Evolutionary conservation across 2,888 invertebrate genomes (phyloP).

Genomic region (Ganaspis brasiliensis): DNA sequence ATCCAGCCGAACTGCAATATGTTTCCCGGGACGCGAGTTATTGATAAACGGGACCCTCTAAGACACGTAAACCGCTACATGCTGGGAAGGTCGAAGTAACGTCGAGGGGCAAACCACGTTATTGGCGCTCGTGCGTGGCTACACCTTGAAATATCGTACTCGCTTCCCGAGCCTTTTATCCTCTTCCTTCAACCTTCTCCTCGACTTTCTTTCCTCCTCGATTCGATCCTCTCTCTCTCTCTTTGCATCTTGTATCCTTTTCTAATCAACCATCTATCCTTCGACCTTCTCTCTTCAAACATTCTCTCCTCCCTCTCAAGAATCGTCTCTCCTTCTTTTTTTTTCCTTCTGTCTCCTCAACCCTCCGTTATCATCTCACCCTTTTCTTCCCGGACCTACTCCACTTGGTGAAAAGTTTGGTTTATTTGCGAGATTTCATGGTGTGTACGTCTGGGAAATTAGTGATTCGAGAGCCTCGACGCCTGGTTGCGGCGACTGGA

Average conservation of each 20-base stretch:
- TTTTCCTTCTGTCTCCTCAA: slow-evolving; percentile 43
- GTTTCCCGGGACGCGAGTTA: slow-evolving; percentile 66
- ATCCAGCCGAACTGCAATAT: slow-evolving; percentile 69
- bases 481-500: slow-evolving; percentile 46
- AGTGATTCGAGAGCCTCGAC: slow-evolving; percentile 53
- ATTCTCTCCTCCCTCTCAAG: neutral
- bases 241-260: neutral
- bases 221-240: neutral
- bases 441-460: slow-evolving; percentile 55
- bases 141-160: slow-evolving; percentile 49
- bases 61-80: slow-evolving; percentile 54
- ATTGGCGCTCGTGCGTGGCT: slow-evolving; percentile 51
- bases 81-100: slow-evolving; percentile 39
- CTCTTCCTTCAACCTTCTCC: slow-evolving; percentile 11
- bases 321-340: slow-evolving; percentile 32
- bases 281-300: neutral
- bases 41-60: slow-evolving; percentile 65
- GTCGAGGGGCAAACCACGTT: slow-evolving; percentile 51
- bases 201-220: slow-evolving; percentile 27
- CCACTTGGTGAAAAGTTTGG: slow-evolving; percentile 16
- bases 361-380: neutral
- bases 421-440: slow-evolving; percentile 53
- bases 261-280: neutral
- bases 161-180: slow-evolving; percentile 37
- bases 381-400: slow-evolving; percentile 13